A percentile compares a stretch with the other conserved stretches of the same genome.
These are phyloP conservation scores for Pammene fasciana DNA, from an alignment of 2,888 invertebrate genomes.

Conservation along the genomic window DNA sequence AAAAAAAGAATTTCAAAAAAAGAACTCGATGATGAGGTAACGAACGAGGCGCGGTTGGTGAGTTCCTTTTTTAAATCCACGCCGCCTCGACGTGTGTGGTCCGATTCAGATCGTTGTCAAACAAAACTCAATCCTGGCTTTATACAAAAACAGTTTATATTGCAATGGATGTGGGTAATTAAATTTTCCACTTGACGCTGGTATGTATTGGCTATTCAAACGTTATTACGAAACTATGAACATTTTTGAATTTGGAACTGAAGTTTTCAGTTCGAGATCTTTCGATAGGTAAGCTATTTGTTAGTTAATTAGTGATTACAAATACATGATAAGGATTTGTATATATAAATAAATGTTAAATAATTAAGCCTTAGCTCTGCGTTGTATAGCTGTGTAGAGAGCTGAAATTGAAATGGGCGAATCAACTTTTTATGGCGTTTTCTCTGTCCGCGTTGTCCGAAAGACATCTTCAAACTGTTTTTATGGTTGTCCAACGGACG, in stretches of 20 bases:
- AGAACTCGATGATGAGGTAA: constrained; percentile 80
- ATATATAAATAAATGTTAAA: too few relatives aligned
- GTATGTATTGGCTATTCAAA: constrained; percentile 52
- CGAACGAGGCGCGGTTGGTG: constrained; percentile 80
- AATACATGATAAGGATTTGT: neutral
- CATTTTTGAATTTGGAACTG: constrained; percentile 36
- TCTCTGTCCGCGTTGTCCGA: too few relatives aligned
- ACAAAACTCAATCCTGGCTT: constrained; percentile 45
- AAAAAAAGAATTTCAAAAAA: constrained; percentile 69
- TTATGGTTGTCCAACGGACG: too few relatives aligned
- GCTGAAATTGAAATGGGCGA: neutral
- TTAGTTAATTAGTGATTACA: constrained; percentile 2
- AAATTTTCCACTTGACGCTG: constrained; percentile 49
- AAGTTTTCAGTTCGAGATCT: constrained; percentile 36
- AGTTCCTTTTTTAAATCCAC: constrained; percentile 79
- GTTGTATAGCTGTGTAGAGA: neutral
- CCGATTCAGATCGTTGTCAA: constrained; percentile 49
- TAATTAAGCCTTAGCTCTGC: too few relatives aligned
- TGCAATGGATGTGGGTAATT: constrained; percentile 29
- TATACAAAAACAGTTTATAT: constrained; percentile 43
- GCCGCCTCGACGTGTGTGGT: constrained; percentile 79
- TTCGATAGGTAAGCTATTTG: constrained; percentile 11
- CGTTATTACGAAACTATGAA: constrained; percentile 41
- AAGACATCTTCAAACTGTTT: too few relatives aligned
- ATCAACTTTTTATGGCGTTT: too few relatives aligned